A percentile compares a stretch with the other conserved stretches of the same genome.
Conservation (phyloP, 2,888 invertebrate species). For the Lochmaea crataegi region DNA sequence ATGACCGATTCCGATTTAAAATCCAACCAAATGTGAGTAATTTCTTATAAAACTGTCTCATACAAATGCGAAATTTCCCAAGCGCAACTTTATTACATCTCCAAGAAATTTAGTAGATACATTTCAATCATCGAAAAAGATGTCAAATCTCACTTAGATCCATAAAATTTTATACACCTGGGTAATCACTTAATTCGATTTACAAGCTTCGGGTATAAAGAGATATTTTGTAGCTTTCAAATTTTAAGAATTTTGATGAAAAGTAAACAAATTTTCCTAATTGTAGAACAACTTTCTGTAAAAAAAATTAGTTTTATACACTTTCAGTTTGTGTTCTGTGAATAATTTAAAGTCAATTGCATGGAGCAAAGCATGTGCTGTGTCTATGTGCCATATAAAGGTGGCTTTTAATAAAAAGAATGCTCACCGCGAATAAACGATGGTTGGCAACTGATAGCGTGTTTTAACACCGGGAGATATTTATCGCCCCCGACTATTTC, state of each 20-base stretch:
- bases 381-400: constrained; percentile 7
- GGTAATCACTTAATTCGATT: too few species aligned
- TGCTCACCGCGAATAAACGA: constrained; percentile 36
- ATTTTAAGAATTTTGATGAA: too few species aligned
- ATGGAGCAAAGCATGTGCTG: constrained; percentile 10
- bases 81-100: background rate
- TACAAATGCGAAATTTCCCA: background rate
- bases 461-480: constrained; percentile 38
- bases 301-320: too few species aligned
- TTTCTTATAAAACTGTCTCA: too few species aligned
- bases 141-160: background rate
- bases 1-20: too few species aligned
- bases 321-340: background rate
- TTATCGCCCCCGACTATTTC: constrained; percentile 39
- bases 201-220: too few species aligned
- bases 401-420: constrained; percentile 29
- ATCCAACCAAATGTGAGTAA: too few species aligned
- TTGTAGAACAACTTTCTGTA: too few species aligned
- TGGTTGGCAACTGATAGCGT: constrained; percentile 31
- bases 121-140: background rate
- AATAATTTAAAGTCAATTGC: background rate
- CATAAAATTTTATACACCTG: background rate
- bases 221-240: too few species aligned
- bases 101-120: background rate
- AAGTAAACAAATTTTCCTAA: too few species aligned